These are phyloP conservation scores for Acleris sparsana DNA, from an alignment of 2,888 invertebrate species.

Conservation along the genomic window DNA sequence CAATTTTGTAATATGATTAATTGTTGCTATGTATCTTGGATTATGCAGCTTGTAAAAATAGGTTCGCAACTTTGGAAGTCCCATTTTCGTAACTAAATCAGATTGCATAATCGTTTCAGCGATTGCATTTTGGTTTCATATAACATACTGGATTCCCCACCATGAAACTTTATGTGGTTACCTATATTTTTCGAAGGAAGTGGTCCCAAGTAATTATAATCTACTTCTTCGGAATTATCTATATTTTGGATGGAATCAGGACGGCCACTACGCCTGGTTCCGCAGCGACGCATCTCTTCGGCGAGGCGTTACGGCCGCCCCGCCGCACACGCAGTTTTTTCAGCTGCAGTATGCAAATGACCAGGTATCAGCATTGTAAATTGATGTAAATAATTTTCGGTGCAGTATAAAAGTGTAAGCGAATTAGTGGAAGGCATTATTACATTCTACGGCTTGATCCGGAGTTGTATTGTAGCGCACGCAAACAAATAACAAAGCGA, in stretches of 20 bases:
- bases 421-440: constrained; percentile 61
- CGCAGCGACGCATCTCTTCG: constrained; percentile 33
- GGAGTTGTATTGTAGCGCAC: constrained; percentile 56
- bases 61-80: constrained; percentile 2
- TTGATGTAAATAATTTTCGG: constrained; percentile 75
- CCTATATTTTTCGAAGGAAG: constrained; percentile 10
- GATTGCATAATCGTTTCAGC: no score
- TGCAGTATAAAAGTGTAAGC: constrained; percentile 76
- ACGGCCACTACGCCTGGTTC: neutral
- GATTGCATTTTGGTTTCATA: no score
- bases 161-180: neutral
- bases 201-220: constrained; percentile 6
- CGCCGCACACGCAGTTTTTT: constrained; percentile 49
- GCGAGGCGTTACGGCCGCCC: constrained; percentile 41
- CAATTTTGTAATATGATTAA: constrained; percentile 31
- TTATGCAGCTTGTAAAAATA: constrained; percentile 12
- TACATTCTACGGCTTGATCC: constrained; percentile 59
- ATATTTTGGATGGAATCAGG: constrained; percentile 11
- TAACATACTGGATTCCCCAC: no score
- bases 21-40: constrained; percentile 8
- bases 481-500: constrained; percentile 50
- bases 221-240: neutral
- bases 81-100: no score
- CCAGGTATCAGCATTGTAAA: constrained; percentile 76
- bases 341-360: constrained; percentile 68